These are phyloP conservation scores for Drosophila nikananu DNA, from an alignment of 1,140 invertebrate species.

Conservation along the genomic window DNA sequence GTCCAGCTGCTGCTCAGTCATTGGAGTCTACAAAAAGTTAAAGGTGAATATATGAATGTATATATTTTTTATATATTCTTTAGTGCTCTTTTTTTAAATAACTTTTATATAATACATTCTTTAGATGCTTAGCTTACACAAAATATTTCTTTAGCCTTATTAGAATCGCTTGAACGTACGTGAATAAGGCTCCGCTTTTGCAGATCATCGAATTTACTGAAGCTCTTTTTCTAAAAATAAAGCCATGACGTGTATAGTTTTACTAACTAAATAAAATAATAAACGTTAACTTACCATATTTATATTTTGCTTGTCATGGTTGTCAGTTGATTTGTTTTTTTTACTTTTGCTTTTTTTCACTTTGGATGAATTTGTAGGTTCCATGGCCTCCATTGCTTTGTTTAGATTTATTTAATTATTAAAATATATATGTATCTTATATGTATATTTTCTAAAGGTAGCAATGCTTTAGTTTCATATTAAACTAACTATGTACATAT, in stretches of 20 bases:
- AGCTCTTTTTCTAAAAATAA: conserved; percentile 90
- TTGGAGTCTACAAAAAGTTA: conserved; percentile 37
- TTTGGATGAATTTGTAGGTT: not conserved
- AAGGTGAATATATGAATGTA: too few relatives aligned
- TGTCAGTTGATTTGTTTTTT: conserved; percentile 47
- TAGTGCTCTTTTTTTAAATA: not conserved
- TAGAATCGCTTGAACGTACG: conserved; percentile 88
- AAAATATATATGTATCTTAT: not conserved
- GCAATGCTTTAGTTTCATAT: not conserved
- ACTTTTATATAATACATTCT: conserved; percentile 44
- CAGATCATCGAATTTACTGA: conserved; percentile 91
- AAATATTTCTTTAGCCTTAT: conserved; percentile 89
- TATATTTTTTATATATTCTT: too few relatives aligned
- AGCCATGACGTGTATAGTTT: not conserved
- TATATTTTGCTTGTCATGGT: conserved; percentile 60
- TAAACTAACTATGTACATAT: not conserved
- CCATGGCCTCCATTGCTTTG: not conserved
- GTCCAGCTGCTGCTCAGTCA: conserved; percentile 83
- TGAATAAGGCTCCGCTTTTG: conserved; percentile 90
- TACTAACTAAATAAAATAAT: not conserved
- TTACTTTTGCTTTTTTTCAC: conserved; percentile 41
- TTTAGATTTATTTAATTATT: not conserved
- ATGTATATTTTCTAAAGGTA: too few relatives aligned
- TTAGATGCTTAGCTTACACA: conserved; percentile 86
- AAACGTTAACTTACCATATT: conserved; percentile 52